Base-by-base conservation (phyloP, 2,113 vertebrate genomes). In the Aegotheles bennettii region DNA sequence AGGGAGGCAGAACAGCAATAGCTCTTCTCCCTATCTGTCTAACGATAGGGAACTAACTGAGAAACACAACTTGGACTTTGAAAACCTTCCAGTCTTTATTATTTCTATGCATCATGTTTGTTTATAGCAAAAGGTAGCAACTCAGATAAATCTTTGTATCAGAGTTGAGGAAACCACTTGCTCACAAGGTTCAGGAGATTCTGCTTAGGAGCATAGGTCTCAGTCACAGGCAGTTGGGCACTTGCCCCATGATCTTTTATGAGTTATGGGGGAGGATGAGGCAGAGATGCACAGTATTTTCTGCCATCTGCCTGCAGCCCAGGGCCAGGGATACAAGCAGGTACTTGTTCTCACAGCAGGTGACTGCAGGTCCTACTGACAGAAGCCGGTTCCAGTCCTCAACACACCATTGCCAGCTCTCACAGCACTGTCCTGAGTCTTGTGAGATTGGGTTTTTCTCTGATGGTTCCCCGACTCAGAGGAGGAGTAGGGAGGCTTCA, bases 21-120 rank as follows among this genome's bases (percentile, higher is more conserved):
- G 45, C 54, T 88, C 45, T 43, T 80, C 64, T 88, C 38, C 38
- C 50, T 90, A 38, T 28, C 40, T 65, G 47, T 61, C 51, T 92
- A 90, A 67, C 47, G 53, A 75, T 14, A 89, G 60, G 51, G 63
- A 93, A 67, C 94, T 91, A 91, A 89, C 68, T 60, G 89, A 89
- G 68, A 96, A 89, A 74, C 47, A 70, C 26, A 67, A 28, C 38
- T 84, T 89, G 6, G 21, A 71, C 53, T 89, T 71, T 59, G 76
- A 78, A 92, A 87, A 35, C 73, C 33, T 92, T 61, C 79, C 75
- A 92, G 60, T 15, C 64, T 94, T 93, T 69, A 54, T 90, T 92
- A 77, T 86, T 74, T 84, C 88, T 59, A 19, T 83, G 76, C 42
- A 84, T 86, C 33, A 6, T 38, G 51, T 84, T 87, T 76, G 84